Conservation (phyloP, 2,888 invertebrate species). For the Cheilosia variabilis region DNA sequence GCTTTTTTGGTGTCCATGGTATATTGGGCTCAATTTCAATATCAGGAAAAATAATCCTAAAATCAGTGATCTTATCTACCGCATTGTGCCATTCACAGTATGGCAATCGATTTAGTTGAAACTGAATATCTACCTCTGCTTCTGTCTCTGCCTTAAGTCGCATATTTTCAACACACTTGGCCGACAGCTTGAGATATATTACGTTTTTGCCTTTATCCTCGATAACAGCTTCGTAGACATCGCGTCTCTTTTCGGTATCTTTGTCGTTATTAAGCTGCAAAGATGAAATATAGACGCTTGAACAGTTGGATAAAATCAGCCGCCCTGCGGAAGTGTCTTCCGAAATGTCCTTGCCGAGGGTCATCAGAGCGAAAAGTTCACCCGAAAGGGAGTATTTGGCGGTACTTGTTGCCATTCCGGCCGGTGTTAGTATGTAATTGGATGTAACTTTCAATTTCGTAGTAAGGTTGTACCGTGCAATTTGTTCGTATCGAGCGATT, state of each 20-base stretch:
- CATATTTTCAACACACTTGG: slow-evolving; percentile 87
- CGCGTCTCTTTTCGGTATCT: slow-evolving; percentile 80
- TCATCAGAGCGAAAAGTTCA: slow-evolving; percentile 90
- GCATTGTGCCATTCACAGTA: slow-evolving; percentile 94
- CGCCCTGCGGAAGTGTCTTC: slow-evolving; percentile 93
- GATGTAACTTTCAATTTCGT: slow-evolving; percentile 87
- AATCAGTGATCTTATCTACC: slow-evolving; percentile 89
- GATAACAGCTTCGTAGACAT: slow-evolving; percentile 90
- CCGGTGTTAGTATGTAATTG: slow-evolving; percentile 88
- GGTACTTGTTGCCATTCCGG: slow-evolving; percentile 88
- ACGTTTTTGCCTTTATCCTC: slow-evolving; percentile 92
- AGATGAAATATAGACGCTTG: slow-evolving; percentile 87
- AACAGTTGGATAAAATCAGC: slow-evolving; percentile 90
- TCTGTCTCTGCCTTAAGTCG: slow-evolving; percentile 87
- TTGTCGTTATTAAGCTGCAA: slow-evolving; percentile 53
- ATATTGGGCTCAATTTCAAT: slow-evolving; percentile 86
- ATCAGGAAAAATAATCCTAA: slow-evolving; percentile 89
- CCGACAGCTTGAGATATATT: slow-evolving; percentile 89
- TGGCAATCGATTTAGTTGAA: slow-evolving; percentile 91
- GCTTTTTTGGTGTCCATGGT: slow-evolving; percentile 88
- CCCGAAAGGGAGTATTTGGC: slow-evolving; percentile 91
- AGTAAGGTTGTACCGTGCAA: slow-evolving; percentile 88
- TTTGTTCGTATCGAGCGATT: slow-evolving; percentile 88
- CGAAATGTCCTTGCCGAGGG: slow-evolving; percentile 89
- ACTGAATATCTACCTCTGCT: slow-evolving; percentile 89